Percentiles rank a stretch among this genome's conserved stretches.
phyloP scores from a whole-genome alignment of 2,797 vertebrate genomes.

The Ibycter americanus region DNA sequence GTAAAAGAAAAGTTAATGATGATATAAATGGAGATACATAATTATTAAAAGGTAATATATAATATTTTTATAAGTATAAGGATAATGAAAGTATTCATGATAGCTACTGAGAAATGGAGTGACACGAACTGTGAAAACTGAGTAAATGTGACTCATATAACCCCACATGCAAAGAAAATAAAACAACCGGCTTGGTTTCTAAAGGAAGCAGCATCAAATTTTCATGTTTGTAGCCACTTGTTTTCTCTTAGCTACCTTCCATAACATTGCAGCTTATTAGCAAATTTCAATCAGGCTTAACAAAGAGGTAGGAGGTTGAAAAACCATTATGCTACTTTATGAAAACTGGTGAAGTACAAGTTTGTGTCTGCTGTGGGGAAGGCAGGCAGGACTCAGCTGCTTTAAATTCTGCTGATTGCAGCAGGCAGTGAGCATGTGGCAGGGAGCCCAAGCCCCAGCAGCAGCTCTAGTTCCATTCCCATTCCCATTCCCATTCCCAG shows the following conservation, averaged over 20 bases:
- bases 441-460: neutral
- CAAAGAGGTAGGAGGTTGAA: neutral
- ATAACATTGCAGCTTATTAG: neutral
- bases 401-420: neutral
- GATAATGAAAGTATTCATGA: neutral
- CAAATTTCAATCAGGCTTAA: neutral
- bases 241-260: neutral
- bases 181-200: neutral
- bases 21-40: neutral
- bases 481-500: no score
- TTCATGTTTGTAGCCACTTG: neutral
- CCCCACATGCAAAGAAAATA: neutral
- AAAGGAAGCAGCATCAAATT: neutral
- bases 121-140: neutral
- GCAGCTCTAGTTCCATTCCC: no score
- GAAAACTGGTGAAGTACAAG: neutral
- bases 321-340: neutral
- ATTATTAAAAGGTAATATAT: neutral
- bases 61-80: neutral
- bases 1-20: neutral
- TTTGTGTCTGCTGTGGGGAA: neutral
- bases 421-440: rapidly evolving
- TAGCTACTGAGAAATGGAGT: neutral
- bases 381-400: neutral
- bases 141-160: neutral